Evolutionary conservation across 2,888 invertebrate species (phyloP), one percentile per base, ranked within the genome.

Genomic region (Lutraria lutraria): DNA sequence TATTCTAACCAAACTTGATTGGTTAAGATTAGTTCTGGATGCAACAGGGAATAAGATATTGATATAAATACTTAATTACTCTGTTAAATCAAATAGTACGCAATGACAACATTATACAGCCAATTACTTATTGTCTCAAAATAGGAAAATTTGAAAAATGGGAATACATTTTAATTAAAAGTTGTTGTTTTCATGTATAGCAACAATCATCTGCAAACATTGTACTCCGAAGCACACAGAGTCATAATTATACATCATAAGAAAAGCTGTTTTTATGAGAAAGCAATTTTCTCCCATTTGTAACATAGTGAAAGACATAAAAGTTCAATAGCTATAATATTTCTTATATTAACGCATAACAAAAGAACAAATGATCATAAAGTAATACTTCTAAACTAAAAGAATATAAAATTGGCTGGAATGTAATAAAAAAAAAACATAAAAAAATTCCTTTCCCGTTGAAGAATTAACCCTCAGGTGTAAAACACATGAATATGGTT

Each of bases 281-380:
- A 34, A 76, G 52, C 34, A 81, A 53, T 81, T 81, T 54, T 81
- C 81, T 34, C 43, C 15, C 0, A 25, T 81, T 52, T 43, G 53
- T 53, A 54, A 81, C 25, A 81, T 21, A 25, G 53, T 53, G 0
- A 54, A n/a, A 10, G 54, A 29, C 56, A 86, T 86, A 56, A 80
- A 85, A 86, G 86, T 86, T 86, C 86, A 81, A 86, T 81, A 86
- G 86, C 31, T 81, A 34, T 43, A 34, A 25, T 86, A 86, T 81
- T 86, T 86, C 60, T 31, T 53, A 34, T 52, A 80, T 80, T 81
- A 63, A 43, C 63, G 0, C 80, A 31, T 60, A 54, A 43, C 56
- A 81, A 86, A 80, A 34, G 43, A 15, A 19, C 31, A 56, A 81
- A 79, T 25, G 63, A 80, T 29, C 43, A 80, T 60, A 56, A 80